A percentile compares a stretch with the other conserved stretches of the same genome.
Evolutionary conservation across 2,888 invertebrate species (phyloP).

Genomic region (Malachius bipustulatus): DNA sequence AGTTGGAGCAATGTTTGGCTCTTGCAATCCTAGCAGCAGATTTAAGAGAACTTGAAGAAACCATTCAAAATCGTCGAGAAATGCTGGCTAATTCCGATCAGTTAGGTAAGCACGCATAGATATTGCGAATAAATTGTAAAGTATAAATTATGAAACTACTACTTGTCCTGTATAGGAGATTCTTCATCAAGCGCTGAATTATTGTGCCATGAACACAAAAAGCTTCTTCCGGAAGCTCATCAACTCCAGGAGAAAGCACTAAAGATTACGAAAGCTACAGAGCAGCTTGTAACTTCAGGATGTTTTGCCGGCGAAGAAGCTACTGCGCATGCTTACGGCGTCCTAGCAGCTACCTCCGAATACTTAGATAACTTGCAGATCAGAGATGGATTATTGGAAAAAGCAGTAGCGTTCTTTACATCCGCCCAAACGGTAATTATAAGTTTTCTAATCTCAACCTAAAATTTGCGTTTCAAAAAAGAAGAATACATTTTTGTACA

Average conservation of each 20-base stretch:
- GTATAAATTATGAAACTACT: no score
- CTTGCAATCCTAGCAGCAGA: constrained; percentile 62
- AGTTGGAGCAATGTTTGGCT: constrained; percentile 67
- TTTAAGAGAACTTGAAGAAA: constrained; percentile 50
- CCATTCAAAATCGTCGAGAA: constrained; percentile 43
- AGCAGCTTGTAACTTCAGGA: constrained; percentile 57
- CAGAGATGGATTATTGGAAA: constrained; percentile 52
- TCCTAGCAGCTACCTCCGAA: constrained; percentile 54
- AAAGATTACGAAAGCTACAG: constrained; percentile 65
- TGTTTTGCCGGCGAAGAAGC: constrained; percentile 60
- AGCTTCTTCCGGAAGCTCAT: constrained; percentile 58
- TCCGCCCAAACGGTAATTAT: constrained; percentile 51
- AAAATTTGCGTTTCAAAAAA: no score
- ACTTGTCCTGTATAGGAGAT: no score
- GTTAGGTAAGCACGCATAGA: constrained; percentile 41
- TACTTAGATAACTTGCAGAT: constrained; percentile 60
- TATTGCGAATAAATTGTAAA: no score
- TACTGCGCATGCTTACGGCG: constrained; percentile 51
- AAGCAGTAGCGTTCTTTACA: constrained; percentile 60
- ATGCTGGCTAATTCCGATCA: constrained; percentile 46
- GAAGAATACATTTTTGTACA: no score
- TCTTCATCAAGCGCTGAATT: constrained; percentile 55
- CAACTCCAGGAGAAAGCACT: constrained; percentile 63
- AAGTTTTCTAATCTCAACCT: no score
- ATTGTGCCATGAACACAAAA: constrained; percentile 55